Percentiles rank a stretch among this genome's conserved stretches.
These are phyloP conservation scores for Scaeva pyrastri DNA, from an alignment of 2,888 invertebrate species.

Conservation along the genomic window DNA sequence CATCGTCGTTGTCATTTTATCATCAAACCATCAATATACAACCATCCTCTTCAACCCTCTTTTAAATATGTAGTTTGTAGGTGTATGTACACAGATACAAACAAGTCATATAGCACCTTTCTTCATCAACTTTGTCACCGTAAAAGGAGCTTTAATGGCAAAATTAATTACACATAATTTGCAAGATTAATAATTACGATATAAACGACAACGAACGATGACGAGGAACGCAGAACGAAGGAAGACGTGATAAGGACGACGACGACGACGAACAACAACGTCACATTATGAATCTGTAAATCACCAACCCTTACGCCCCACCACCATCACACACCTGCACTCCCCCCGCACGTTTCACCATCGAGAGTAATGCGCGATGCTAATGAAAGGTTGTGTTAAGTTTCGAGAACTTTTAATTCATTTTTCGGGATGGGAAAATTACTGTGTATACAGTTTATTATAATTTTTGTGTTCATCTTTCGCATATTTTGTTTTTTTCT, in stretches of 20 bases:
- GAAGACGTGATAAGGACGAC: neutral
- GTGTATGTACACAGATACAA: neutral
- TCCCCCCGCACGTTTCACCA: too few relatives aligned
- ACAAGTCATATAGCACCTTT: neutral
- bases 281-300: slow-evolving; percentile 3
- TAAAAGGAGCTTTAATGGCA: slow-evolving; percentile 75
- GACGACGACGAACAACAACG: slow-evolving; percentile 1
- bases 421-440: slow-evolving; percentile 69
- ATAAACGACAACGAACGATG: slow-evolving; percentile 22
- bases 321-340: too few relatives aligned
- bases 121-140: slow-evolving; percentile 22
- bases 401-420: slow-evolving; percentile 72
- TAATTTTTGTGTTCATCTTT: slow-evolving; percentile 54
- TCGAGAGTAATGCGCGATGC: slow-evolving; percentile 42
- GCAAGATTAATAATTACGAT: slow-evolving; percentile 77
- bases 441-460: slow-evolving; percentile 68
- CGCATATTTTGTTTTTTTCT: neutral
- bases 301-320: neutral
- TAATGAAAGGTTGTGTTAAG: slow-evolving; percentile 72
- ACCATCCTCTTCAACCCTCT: neutral
- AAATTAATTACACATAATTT: slow-evolving; percentile 78
- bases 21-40: slow-evolving; percentile 20
- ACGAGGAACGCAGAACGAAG: neutral
- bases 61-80: neutral
- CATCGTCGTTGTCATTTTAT: neutral